phyloP scores from a whole-genome alignment of 2,113 vertebrate genomes.

The Pteronura brasiliensis region DNA sequence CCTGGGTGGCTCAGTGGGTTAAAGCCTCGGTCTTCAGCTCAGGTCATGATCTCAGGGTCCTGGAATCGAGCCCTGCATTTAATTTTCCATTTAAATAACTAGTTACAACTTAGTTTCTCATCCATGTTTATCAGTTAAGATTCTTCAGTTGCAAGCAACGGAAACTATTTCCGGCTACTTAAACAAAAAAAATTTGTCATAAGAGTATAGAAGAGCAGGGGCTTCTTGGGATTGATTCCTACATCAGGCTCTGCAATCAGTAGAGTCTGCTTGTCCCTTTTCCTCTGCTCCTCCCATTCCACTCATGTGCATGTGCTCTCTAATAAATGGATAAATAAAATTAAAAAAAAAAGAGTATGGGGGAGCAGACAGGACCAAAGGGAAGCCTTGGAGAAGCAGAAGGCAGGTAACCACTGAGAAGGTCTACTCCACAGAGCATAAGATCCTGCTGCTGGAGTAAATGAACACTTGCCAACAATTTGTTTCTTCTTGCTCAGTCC shows the following conservation, averaged over 20 bases:
- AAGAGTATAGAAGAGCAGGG: background rate
- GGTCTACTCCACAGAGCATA: fast-evolving
- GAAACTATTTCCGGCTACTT: background rate
- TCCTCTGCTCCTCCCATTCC: background rate
- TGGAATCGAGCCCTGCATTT: too few relatives aligned
- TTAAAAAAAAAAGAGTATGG: background rate
- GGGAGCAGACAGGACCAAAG: too few relatives aligned
- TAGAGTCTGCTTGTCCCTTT: background rate
- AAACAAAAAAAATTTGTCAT: background rate
- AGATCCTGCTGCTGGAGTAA: background rate
- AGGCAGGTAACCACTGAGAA: background rate
- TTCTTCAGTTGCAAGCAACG: background rate
- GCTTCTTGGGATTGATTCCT: background rate
- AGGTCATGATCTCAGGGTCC: too few relatives aligned
- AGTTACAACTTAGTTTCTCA: background rate
- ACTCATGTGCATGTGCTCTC: too few relatives aligned
- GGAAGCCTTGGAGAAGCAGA: background rate
- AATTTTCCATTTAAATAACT: background rate
- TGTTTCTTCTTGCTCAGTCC: background rate
- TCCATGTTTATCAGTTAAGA: background rate
- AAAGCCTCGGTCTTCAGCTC: too few relatives aligned
- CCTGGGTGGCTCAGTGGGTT: too few relatives aligned
- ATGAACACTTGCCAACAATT: background rate
- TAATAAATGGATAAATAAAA: background rate
- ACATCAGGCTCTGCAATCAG: background rate